Conservation (phyloP, 1,140 invertebrate genomes). For the Drosophila ambigua region DNA sequence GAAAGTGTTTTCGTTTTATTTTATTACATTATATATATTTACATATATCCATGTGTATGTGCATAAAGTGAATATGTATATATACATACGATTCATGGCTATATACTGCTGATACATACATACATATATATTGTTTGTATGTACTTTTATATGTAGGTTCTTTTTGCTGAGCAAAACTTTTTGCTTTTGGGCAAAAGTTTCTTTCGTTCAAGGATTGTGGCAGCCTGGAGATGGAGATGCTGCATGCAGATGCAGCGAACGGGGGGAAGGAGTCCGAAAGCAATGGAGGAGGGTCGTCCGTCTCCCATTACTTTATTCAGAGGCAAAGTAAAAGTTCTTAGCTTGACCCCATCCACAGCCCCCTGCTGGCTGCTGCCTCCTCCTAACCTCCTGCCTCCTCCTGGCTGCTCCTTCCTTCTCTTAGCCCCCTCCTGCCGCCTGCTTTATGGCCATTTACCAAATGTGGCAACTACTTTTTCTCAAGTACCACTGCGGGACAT, state of each 20-base stretch:
- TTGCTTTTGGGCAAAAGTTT: conserved; percentile 73
- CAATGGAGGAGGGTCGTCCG: conserved; percentile 22
- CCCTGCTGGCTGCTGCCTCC: too few relatives aligned
- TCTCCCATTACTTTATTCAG: conserved; percentile 71
- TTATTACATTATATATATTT: conserved; percentile 55
- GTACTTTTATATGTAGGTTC: conserved; percentile 33
- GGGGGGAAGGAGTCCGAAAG: conserved; percentile 14
- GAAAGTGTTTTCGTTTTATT: conserved; percentile 61
- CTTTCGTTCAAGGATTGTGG: conserved; percentile 24
- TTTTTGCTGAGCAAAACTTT: conserved; percentile 72
- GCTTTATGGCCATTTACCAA: conserved; percentile 52
- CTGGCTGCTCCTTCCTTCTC: too few relatives aligned
- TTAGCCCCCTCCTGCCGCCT: background rate
- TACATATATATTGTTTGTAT: background rate
- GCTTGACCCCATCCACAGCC: conserved; percentile 27
- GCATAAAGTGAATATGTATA: too few relatives aligned
- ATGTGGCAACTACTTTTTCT: conserved; percentile 78
- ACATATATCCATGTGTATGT: conserved; percentile 1
- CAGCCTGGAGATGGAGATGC: background rate
- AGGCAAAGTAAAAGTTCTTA: conserved; percentile 81
- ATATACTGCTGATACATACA: conserved; percentile 10
- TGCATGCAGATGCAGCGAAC: background rate
- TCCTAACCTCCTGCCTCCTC: too few relatives aligned
- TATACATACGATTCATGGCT: conserved; percentile 22
- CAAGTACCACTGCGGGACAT: conserved; percentile 81